Conservation (phyloP, 2,113 vertebrate genomes). For the Gallinago jamesoni region DNA sequence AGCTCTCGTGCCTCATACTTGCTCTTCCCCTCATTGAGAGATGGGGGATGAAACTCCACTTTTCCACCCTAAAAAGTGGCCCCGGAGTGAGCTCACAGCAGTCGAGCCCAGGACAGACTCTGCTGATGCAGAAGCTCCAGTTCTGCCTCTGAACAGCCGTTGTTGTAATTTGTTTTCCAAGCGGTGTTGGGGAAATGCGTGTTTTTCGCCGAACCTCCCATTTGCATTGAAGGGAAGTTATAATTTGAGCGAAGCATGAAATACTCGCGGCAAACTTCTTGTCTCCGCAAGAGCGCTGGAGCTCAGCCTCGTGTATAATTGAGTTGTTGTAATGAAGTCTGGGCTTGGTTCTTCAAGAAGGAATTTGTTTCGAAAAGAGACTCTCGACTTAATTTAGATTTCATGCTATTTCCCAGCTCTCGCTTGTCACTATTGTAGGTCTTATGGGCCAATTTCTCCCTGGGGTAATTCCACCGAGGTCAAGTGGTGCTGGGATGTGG, state of each 20-base stretch:
- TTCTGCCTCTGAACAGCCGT: not conserved
- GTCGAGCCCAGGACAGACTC: not conserved
- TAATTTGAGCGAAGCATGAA: not conserved
- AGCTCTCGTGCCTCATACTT: accelerated
- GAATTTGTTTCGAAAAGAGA: slow-evolving; percentile 48
- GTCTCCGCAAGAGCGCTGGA: not conserved
- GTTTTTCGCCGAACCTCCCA: not conserved
- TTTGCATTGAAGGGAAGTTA: not conserved
- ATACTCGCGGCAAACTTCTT: not conserved
- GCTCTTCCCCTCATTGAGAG: not conserved
- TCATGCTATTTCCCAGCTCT: not conserved
- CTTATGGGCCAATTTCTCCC: not conserved
- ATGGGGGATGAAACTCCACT: not conserved
- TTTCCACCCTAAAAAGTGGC: not conserved
- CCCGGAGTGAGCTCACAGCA: not conserved
- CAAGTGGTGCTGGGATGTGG: not conserved
- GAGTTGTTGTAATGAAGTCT: slow-evolving; percentile 64
- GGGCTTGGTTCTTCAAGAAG: slow-evolving; percentile 18
- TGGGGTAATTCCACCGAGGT: not conserved
- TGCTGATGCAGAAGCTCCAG: not conserved
- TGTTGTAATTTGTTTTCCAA: not conserved
- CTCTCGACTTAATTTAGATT: slow-evolving; percentile 59
- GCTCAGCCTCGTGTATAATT: slow-evolving; percentile 70
- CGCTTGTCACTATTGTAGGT: not conserved
- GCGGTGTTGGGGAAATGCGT: not conserved